A percentile compares a stretch with the other conserved stretches of the same genome.
Evolutionary conservation across 2,113 vertebrate genomes (phyloP).

Genomic region (Alethe diademata): DNA sequence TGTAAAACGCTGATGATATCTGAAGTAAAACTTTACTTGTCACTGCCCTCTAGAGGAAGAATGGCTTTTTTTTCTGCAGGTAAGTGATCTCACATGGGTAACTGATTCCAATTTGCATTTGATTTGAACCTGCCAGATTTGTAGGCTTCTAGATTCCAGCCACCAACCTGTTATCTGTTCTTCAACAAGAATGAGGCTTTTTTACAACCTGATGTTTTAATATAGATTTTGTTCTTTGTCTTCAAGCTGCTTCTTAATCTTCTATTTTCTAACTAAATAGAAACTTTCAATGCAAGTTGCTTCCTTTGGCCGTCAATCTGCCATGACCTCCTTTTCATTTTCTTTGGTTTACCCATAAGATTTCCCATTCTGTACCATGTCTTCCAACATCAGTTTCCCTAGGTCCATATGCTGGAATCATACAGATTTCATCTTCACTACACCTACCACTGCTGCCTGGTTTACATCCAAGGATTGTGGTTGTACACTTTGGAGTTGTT

Average conservation of each 20-base stretch:
- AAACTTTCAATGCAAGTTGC: neutral
- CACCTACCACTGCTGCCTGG: neutral
- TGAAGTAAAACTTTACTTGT: neutral
- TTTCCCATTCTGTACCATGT: neutral
- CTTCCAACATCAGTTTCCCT: neutral
- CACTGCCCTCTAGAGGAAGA: neutral
- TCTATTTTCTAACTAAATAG: neutral
- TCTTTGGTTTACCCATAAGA: neutral
- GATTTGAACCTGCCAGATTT: neutral
- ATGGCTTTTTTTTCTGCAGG: neutral
- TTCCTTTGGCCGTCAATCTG: neutral
- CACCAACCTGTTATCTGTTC: accelerated
- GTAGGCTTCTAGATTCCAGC: neutral
- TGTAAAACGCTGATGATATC: neutral
- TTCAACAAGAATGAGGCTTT: neutral
- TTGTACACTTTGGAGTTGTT: neutral
- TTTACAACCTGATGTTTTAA: neutral
- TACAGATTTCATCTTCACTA: neutral
- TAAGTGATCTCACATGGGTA: neutral
- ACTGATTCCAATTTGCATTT: neutral
- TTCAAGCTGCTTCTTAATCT: neutral
- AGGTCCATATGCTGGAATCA: neutral
- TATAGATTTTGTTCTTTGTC: neutral
- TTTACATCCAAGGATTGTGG: neutral
- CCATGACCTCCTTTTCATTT: neutral